Evolutionary conservation across 2,113 vertebrate genomes (phyloP).

Genomic region (Hemibagrus wyckioides): DNA sequence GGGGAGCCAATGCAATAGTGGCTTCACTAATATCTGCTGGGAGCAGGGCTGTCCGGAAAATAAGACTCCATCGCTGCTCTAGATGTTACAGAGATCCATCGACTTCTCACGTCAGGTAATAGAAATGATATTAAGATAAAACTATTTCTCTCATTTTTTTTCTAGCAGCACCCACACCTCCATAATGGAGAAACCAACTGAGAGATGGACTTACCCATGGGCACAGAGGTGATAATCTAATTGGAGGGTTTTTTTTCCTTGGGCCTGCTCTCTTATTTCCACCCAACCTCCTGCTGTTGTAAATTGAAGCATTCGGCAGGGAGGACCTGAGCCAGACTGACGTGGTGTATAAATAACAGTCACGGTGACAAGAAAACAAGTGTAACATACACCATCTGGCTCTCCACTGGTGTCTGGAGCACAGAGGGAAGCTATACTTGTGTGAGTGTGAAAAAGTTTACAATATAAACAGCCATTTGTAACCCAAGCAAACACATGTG

Average conservation of each 20-base stretch:
- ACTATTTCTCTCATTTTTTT: constrained; percentile 45
- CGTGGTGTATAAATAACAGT: constrained; percentile 69
- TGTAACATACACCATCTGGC: constrained; percentile 72
- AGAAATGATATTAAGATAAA: constrained; percentile 67
- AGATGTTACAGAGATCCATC: constrained; percentile 71
- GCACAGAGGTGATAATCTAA: constrained; percentile 68
- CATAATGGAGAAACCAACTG: constrained; percentile 29
- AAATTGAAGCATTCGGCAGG: constrained; percentile 59
- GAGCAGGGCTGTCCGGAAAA: constrained; percentile 30
- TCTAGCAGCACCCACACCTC: constrained; percentile 51
- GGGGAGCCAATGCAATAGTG: background rate
- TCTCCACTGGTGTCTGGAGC: constrained; percentile 56
- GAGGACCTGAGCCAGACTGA: constrained; percentile 49
- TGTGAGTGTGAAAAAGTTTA: constrained; percentile 16
- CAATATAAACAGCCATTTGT: constrained; percentile 13
- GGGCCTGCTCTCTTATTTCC: constrained; percentile 37
- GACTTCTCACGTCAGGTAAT: constrained; percentile 58
- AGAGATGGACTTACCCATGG: constrained; percentile 57
- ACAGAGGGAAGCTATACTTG: constrained; percentile 44
- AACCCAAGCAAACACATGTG: constrained; percentile 30
- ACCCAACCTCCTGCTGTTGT: constrained; percentile 30
- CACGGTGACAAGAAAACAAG: constrained; percentile 62
- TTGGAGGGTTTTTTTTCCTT: constrained; percentile 63
- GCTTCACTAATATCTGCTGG: constrained; percentile 17
- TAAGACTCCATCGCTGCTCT: constrained; percentile 31